Conservation (phyloP, 1,140 invertebrate species). For the Drosophila orena region DNA sequence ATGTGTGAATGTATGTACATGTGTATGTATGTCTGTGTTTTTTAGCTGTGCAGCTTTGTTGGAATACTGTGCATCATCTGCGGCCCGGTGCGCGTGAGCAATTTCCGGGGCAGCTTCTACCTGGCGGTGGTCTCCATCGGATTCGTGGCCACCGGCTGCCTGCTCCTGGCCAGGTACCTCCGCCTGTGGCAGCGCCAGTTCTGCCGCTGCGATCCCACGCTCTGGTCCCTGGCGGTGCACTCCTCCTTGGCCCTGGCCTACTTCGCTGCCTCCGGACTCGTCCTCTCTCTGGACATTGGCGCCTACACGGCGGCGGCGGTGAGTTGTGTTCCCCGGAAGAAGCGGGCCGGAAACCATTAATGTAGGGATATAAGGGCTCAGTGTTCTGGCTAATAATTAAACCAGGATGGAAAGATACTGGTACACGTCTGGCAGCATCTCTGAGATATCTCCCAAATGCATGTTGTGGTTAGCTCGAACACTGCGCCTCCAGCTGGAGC, state of each 20-base stretch:
- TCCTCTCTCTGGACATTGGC: conserved; percentile 61
- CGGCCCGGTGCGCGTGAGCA: conserved; percentile 66
- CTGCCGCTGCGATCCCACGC: conserved; percentile 32
- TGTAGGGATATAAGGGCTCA: no score
- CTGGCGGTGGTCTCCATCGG: conserved; percentile 51
- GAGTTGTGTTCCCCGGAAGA: conserved; percentile 11
- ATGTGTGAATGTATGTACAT: no score
- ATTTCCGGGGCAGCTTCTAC: conserved; percentile 71
- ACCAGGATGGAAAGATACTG: no score
- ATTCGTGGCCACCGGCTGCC: conserved; percentile 36
- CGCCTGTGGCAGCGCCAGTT: conserved; percentile 51
- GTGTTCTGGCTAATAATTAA: no score
- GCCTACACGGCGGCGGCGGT: conserved; percentile 68
- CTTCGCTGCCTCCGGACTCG: conserved; percentile 67
- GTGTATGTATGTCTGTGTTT: no score
- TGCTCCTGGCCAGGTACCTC: conserved; percentile 47
- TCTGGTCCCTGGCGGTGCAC: conserved; percentile 56
- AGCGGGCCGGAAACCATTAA: no score
- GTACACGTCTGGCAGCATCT: no score
- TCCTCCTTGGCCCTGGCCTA: conserved; percentile 50
- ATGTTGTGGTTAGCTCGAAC: no score
- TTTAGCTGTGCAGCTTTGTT: conserved; percentile 59
- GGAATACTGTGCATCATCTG: conserved; percentile 66
- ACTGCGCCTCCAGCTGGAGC: no score
- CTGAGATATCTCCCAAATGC: no score